A percentile compares a stretch with the other conserved stretches of the same genome.
phyloP scores from a whole-genome alignment of 2,888 invertebrate species.

The Drosophila differens region DNA sequence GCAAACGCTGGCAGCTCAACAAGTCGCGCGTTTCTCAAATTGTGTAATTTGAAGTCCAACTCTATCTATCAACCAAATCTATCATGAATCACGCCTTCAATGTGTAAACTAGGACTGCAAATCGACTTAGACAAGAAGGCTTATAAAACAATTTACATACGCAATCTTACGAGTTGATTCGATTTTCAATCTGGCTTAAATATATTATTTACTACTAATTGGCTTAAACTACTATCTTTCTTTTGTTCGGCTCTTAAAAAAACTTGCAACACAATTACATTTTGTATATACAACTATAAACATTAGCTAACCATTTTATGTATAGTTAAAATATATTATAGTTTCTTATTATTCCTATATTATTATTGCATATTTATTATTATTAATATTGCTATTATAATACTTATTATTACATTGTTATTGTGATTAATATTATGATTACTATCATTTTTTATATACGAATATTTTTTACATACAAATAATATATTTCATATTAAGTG shows the following conservation, averaged over 20 bases:
- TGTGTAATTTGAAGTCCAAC: not conserved
- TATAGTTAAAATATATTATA: not conserved
- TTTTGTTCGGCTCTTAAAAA: no score
- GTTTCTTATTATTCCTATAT: fast-evolving
- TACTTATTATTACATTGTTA: not conserved
- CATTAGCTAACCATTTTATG: not conserved
- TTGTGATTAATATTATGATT: not conserved
- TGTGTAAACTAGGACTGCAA: not conserved
- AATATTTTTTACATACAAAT: no score
- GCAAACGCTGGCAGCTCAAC: conserved; percentile 34
- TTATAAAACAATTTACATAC: not conserved
- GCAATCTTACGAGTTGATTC: fast-evolving
- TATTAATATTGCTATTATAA: not conserved
- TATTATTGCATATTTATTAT: not conserved
- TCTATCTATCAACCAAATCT: not conserved
- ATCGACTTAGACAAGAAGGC: not conserved
- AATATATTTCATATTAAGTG: no score
- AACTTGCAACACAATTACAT: not conserved
- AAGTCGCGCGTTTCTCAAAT: conserved; percentile 27
- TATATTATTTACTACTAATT: not conserved
- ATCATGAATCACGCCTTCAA: not conserved
- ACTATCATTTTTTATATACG: not conserved
- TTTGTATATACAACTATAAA: not conserved
- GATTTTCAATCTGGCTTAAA: not conserved
- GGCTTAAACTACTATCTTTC: not conserved